These are phyloP conservation scores for Oplegnathus fasciatus DNA, from an alignment of 2,113 vertebrate species.

Conservation along the genomic window DNA sequence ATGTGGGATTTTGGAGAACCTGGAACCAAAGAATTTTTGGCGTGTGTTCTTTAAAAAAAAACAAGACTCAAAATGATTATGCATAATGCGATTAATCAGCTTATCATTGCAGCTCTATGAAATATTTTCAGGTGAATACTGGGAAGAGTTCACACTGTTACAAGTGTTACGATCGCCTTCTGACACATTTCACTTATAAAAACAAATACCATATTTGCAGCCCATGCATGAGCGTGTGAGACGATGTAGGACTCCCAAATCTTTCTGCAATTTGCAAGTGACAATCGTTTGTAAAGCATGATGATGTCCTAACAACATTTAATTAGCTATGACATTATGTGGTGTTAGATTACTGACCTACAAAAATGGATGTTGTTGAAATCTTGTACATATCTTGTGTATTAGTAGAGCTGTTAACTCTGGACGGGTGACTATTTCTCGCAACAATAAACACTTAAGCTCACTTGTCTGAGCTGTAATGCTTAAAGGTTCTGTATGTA, in stretches of 20 bases:
- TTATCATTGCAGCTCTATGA: not conserved
- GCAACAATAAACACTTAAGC: not conserved
- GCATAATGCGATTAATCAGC: not conserved
- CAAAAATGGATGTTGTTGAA: not conserved
- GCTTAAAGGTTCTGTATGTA: too few species aligned
- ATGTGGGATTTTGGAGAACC: not conserved
- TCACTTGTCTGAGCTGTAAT: conserved; percentile 1
- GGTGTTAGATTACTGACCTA: not conserved
- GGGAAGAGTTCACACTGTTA: not conserved
- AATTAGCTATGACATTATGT: not conserved
- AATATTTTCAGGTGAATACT: not conserved
- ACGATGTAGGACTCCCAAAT: not conserved
- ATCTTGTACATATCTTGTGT: not conserved
- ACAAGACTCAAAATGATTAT: too few species aligned
- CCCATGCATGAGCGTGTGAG: too few species aligned
- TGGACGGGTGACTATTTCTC: not conserved
- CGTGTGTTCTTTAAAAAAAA: not conserved
- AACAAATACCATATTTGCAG: not conserved
- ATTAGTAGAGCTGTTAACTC: not conserved
- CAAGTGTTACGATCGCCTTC: not conserved
- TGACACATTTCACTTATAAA: not conserved
- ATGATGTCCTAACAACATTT: not conserved
- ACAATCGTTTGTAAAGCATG: not conserved
- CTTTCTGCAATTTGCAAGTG: not conserved
- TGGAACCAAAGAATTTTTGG: not conserved